Base-by-base conservation (phyloP, 2,888 invertebrate genomes). In the Polylopha cassiicola region DNA sequence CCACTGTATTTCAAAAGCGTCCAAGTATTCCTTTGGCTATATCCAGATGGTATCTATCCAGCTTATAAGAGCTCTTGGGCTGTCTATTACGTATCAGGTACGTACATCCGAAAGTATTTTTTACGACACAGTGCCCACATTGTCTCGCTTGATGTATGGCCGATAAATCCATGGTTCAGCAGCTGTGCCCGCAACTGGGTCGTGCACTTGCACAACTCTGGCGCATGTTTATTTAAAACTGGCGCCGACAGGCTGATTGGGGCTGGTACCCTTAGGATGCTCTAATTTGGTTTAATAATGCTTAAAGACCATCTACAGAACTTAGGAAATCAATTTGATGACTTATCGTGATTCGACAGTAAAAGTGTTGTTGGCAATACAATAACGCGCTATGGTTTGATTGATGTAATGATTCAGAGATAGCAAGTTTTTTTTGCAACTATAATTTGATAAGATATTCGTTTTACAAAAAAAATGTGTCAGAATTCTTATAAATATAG, bases 181-280 rank as follows among this genome's bases (percentile, higher is more conserved):
- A 21, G 24, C 36, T 18, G 22, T 38, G 21, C 23, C 20, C 18
- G 31, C 38, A 48, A 46, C 36, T 47, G 39, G 47, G 48, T 36
- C 48, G 42, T 17, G 39, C 47, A 47, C 52, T 53, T 48, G 48
- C 52, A 46, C 48, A 50, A 50, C 46, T 18, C 22, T 3, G 17
- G 18, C 22, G 20, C 37, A 8, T n/a, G 14, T 24, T 28, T 43
- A 37, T 43, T 37, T 18, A 28, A 28, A 18, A 32, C 23, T 8
- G 24, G 26, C 23, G 9, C 23, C 23, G 20, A 14, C 23, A 15
- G 20, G 30, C 21, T 29, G 14, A 26, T 26, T n/a, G n/a, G n/a
- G n/a, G n/a, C n/a, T n/a, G n/a, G n/a, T n/a, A 30, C 41, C 41
- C 41, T 30, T 20, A 28, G 30, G 34, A 29, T 29, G 34, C 14